Evolutionary conservation across 2,797 vertebrate species (phyloP).

Genomic region (Parauchenoglanis punctatus): DNA sequence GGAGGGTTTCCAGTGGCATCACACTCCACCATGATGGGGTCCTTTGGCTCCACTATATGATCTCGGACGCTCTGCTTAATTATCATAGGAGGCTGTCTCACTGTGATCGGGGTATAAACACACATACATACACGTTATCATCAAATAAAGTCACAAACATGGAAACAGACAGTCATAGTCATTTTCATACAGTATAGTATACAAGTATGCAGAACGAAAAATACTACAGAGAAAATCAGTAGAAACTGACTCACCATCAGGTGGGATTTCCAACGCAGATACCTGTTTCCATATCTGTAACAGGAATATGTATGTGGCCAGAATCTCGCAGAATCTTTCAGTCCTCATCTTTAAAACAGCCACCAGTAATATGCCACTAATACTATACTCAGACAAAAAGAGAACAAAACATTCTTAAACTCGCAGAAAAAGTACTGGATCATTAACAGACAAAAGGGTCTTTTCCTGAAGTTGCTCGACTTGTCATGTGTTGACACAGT

Average conservation of each 20-base stretch:
- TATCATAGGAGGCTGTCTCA: conserved; percentile 94
- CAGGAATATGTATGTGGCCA: conserved; percentile 66
- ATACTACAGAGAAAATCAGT: neutral
- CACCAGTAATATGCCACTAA: conserved; percentile 59
- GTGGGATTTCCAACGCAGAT: conserved; percentile 83
- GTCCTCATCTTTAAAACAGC: conserved; percentile 68
- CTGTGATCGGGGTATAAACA: conserved; percentile 67
- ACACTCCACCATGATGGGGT: conserved; percentile 94
- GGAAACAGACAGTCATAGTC: neutral
- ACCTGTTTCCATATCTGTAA: conserved; percentile 76
- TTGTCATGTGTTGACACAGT: neutral
- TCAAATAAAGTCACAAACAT: neutral
- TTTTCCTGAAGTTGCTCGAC: conserved; percentile 1
- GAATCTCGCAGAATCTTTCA: conserved; percentile 52
- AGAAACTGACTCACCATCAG: conserved; percentile 84
- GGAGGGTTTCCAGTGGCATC: conserved; percentile 93
- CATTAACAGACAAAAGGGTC: neutral
- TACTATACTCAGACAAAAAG: conserved; percentile 20
- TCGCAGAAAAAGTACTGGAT: neutral
- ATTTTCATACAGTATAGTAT: neutral
- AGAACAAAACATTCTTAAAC: conserved; percentile 15
- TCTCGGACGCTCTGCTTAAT: conserved; percentile 92
- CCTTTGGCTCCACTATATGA: conserved; percentile 92
- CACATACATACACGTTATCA: conserved; percentile 6
- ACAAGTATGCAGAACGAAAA: neutral